phyloP scores from a whole-genome alignment of 2,113 vertebrate species.

The Phalacrocorax carbo region DNA sequence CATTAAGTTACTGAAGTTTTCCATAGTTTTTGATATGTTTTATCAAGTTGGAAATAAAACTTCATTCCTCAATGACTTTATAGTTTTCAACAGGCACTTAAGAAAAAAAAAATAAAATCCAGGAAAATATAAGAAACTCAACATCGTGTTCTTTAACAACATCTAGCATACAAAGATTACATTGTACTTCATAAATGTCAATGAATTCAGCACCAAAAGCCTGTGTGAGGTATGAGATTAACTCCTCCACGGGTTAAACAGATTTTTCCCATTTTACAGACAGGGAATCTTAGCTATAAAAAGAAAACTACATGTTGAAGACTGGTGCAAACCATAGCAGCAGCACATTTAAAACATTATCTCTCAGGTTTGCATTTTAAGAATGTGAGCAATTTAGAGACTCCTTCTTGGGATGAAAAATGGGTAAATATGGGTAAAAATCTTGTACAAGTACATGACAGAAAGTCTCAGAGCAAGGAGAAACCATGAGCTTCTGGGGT shows the following conservation, averaged over 20 bases:
- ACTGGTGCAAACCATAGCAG: background rate
- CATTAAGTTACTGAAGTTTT: background rate
- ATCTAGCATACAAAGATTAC: background rate
- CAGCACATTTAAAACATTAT: background rate
- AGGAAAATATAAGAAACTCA: background rate
- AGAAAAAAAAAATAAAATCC: background rate
- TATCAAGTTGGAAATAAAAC: background rate
- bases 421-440: background rate
- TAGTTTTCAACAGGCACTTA: background rate
- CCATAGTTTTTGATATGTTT: background rate
- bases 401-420: background rate
- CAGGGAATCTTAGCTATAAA: background rate
- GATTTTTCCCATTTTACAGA: background rate
- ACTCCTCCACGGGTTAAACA: background rate
- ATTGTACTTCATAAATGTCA: background rate
- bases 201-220: background rate
- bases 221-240: background rate
- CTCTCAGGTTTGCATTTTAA: background rate
- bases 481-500: accelerated
- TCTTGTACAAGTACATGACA: background rate
- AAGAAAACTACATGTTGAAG: background rate
- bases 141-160: background rate
- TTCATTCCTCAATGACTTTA: background rate
- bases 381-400: background rate
- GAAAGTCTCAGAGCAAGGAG: background rate